A percentile compares a stretch with the other conserved stretches of the same genome.
These are phyloP conservation scores for Aphelocoma californica DNA, from an alignment of 2,797 vertebrate genomes.

Conservation along the genomic window DNA sequence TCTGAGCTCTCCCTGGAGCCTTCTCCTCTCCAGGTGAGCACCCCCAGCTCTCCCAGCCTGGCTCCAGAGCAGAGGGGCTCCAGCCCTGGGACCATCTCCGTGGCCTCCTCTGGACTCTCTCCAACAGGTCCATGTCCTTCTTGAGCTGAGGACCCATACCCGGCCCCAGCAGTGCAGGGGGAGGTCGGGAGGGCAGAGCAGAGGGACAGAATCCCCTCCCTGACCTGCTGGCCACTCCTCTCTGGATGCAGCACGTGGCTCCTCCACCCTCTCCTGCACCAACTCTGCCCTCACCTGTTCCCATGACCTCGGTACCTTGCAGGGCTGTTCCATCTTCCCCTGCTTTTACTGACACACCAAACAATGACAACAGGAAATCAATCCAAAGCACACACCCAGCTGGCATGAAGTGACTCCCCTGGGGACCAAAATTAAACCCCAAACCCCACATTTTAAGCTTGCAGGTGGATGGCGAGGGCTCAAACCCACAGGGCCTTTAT, in stretches of 20 bases:
- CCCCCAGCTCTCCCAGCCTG: not conserved
- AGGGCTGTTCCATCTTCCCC: not conserved
- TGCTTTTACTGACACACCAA: not conserved
- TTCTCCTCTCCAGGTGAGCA: not conserved
- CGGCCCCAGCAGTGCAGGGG: not conserved
- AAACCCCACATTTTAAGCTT: not conserved
- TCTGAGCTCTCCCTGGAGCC: not conserved
- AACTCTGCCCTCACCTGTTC: not conserved
- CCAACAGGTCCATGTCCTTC: not conserved
- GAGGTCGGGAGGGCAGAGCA: not conserved
- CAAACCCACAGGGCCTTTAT: not conserved
- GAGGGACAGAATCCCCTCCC: not conserved
- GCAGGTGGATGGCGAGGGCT: rapidly evolving
- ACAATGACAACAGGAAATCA: not conserved
- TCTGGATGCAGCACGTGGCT: not conserved
- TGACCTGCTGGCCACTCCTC: not conserved
- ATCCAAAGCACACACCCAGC: not conserved
- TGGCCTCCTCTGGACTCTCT: not conserved
- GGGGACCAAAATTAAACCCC: not conserved
- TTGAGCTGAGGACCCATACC: not conserved
- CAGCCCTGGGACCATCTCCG: rapidly evolving
- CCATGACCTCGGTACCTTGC: not conserved
- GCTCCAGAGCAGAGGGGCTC: not conserved
- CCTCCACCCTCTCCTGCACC: not conserved
- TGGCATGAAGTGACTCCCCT: not conserved